Percentiles rank a stretch among this genome's conserved stretches.
Conservation (phyloP, 2,888 invertebrate species). For the Polyploca ridens region DNA sequence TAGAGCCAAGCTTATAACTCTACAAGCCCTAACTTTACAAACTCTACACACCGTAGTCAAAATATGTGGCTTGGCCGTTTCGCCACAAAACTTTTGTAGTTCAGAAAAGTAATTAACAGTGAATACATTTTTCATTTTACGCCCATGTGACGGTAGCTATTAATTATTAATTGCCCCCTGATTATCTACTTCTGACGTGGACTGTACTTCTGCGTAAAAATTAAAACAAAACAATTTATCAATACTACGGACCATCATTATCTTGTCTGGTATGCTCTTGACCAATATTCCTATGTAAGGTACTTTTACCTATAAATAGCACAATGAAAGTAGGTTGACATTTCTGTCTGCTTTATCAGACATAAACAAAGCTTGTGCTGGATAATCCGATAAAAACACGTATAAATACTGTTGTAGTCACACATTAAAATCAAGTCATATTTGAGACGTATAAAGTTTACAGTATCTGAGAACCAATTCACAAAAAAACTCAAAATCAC, state of each 20-base stretch:
- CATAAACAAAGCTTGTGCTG: not conserved
- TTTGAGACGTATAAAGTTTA: not conserved
- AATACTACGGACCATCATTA: not conserved
- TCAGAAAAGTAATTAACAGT: too few relatives aligned
- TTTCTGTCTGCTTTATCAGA: not conserved
- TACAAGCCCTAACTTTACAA: too few relatives aligned
- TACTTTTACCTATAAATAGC: slow-evolving; percentile 5
- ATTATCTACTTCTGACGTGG: too few relatives aligned
- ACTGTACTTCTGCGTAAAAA: not conserved
- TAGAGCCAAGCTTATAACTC: too few relatives aligned
- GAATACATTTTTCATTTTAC: too few relatives aligned
- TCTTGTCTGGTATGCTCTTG: not conserved
- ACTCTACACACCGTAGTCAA: too few relatives aligned
- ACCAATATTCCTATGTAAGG: not conserved
- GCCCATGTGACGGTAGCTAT: too few relatives aligned
- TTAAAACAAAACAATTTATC: not conserved
- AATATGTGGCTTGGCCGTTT: too few relatives aligned
- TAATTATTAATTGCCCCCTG: too few relatives aligned
- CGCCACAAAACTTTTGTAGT: too few relatives aligned
- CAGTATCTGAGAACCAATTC: not conserved
- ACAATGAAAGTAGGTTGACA: slow-evolving; percentile 5
- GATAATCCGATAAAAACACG: slow-evolving; percentile 4
- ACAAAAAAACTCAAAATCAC: not conserved
- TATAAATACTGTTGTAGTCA: not conserved
- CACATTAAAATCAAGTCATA: not conserved